Base-by-base conservation (phyloP, 2,888 invertebrate species). In the Homarus gammarus region DNA sequence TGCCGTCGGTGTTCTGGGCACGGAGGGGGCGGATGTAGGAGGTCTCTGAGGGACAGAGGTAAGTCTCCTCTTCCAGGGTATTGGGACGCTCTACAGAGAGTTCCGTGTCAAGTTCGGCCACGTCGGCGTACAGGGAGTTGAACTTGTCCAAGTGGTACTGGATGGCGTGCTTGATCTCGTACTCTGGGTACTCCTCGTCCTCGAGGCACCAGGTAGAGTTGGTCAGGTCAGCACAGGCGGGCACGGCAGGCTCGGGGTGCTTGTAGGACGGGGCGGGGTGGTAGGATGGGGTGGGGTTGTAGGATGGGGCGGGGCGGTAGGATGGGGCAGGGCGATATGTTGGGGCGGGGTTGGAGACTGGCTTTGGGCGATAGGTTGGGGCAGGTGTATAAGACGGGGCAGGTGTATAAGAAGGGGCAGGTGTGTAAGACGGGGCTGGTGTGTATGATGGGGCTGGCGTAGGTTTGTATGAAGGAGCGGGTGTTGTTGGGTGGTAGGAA, bases 1-100 rank as follows among this genome's bases (percentile, higher is more conserved):
- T 84, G 0, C 93, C 92, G 22, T 92, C 91, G 5, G 90, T 79
- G 89, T 92, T 92, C n/a, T 91, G 72, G 64, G 92, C 92, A 10
- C 93, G 83, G 12, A 92, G 91, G 1, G 93, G 93, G 27, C 92
- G 91, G 49, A 92, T 91, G 92, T 93, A 93, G 44, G 68, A 83
- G n/a, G 92, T 92, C 33, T 87, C 89, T 15, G 92, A 92, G 36
- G 92, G 91, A 84, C 92, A 93, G 51, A 93, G 85, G 82, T 92
- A 93, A 2, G 92, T 93, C 79, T 91, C 91, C n/a, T 89, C 90
- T n/a, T 44, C 38, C 36, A 89, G 73, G 44, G 27, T 10, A 18
- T 38, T 12, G 31, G 91, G 89, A 27, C 92, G 78, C 27, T 92
- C 92, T 18, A 93, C 92, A 5, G 93, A 93, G 87, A 92, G 92